Conservation (phyloP, 2,797 vertebrate species). For the Mareca penelope region DNA sequence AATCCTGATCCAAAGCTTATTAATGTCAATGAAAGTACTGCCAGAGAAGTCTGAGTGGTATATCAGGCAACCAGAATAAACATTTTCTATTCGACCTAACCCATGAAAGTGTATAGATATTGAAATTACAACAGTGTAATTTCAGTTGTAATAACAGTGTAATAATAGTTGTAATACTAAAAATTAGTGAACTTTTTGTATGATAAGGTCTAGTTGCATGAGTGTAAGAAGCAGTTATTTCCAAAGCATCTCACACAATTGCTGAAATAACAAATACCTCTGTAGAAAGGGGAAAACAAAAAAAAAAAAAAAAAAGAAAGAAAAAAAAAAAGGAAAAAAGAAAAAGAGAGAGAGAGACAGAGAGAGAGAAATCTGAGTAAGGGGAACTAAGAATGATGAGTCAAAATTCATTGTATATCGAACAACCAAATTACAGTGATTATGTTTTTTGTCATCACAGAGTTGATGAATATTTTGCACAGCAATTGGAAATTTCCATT, state of each 20-base stretch:
- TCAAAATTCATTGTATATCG: neutral
- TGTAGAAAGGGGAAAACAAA: neutral
- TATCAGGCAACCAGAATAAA: neutral
- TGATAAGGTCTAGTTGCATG: neutral
- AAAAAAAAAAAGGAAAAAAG: no score
- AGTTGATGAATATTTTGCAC: neutral
- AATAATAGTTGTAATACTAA: neutral
- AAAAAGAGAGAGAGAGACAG: no score
- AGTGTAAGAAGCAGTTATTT: neutral
- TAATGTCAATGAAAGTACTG: neutral
- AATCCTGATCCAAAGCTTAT: neutral
- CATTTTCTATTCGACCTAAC: neutral
- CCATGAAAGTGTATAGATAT: neutral
- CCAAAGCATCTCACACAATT: neutral
- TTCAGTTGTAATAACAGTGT: neutral
- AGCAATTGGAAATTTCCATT: constrained; percentile 32
- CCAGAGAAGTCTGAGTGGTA: neutral
- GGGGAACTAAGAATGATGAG: neutral
- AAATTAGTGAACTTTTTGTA: neutral
- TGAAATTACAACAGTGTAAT: neutral
- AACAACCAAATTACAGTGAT: constrained; percentile 35
- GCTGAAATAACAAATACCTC: neutral
- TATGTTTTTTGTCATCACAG: neutral
- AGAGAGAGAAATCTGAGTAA: neutral
- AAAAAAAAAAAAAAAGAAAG: no score